phyloP scores from a whole-genome alignment of 1,140 invertebrate genomes.

The Drosophila tristis region DNA sequence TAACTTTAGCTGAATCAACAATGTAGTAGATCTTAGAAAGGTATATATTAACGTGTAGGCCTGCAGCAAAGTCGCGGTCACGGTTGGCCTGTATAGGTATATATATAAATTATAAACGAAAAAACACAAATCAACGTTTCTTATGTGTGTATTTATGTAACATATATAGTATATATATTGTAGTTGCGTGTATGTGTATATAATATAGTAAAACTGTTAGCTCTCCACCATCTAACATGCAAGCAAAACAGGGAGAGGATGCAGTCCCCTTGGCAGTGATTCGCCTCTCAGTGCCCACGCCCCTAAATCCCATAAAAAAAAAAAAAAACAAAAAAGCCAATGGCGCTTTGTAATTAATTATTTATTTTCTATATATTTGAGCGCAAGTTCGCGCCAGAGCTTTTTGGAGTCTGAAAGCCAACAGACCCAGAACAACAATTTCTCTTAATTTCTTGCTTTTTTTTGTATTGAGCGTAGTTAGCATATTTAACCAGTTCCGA shows the following conservation, averaged over 20 bases:
- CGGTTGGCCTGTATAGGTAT: neutral
- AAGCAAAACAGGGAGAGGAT: neutral
- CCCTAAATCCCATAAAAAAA: no score
- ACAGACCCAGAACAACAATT: constrained; percentile 40
- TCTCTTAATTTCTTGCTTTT: constrained; percentile 15
- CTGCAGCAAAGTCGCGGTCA: no score
- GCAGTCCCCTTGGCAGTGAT: no score
- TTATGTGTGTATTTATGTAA: constrained; percentile 77
- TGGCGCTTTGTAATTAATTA: no score
- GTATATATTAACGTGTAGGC: neutral
- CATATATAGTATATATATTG: constrained; percentile 43
- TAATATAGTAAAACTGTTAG: constrained; percentile 39
- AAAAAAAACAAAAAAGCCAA: no score
- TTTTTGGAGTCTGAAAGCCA: constrained; percentile 19
- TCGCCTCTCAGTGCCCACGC: no score
- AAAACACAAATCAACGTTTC: constrained; percentile 45
- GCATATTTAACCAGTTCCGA: constrained; percentile 40
- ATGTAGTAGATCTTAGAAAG: no score
- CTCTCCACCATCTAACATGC: constrained; percentile 5
- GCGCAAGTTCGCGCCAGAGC: constrained; percentile 21
- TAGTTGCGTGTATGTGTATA: constrained; percentile 49
- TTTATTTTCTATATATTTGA: constrained; percentile 4
- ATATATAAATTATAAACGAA: constrained; percentile 16
- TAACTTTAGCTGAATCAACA: no score
- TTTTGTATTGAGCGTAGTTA: constrained; percentile 44